Conservation (phyloP, 2,113 vertebrate genomes). For the Aramus guarauna region DNA sequence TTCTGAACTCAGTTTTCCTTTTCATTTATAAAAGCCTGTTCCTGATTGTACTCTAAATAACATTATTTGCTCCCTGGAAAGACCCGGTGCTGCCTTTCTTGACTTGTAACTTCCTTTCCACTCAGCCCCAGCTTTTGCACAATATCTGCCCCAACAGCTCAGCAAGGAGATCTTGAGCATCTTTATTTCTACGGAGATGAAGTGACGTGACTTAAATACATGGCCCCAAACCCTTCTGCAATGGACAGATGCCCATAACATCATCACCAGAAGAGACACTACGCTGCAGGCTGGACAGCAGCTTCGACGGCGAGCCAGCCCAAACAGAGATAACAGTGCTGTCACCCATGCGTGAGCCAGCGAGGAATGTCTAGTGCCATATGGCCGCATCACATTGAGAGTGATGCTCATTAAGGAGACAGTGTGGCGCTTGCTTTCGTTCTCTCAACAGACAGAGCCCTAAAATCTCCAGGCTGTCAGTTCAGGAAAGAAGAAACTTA, state of each 20-base stretch:
- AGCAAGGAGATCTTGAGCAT: neutral
- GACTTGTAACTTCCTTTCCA: neutral
- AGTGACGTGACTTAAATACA: neutral
- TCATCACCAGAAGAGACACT: neutral
- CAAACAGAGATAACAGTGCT: fast-evolving
- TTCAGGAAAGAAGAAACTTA: neutral
- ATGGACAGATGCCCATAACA: neutral
- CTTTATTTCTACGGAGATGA: neutral
- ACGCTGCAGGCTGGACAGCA: neutral
- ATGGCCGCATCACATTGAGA: neutral
- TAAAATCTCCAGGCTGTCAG: neutral
- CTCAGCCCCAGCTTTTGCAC: neutral
- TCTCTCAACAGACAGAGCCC: neutral
- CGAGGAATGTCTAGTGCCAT: neutral
- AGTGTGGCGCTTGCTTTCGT: neutral
- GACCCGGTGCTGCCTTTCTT: neutral
- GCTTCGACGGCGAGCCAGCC: neutral
- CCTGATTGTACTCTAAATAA: neutral
- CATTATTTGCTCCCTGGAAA: neutral
- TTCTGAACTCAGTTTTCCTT: neutral
- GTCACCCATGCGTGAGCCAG: neutral
- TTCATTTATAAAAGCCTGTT: neutral
- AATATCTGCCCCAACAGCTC: neutral
- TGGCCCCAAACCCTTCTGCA: neutral
- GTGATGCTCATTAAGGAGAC: neutral